These are phyloP conservation scores for Arvicanthis niloticus DNA, from an alignment of 2,113 vertebrate species.

Conservation along the genomic window DNA sequence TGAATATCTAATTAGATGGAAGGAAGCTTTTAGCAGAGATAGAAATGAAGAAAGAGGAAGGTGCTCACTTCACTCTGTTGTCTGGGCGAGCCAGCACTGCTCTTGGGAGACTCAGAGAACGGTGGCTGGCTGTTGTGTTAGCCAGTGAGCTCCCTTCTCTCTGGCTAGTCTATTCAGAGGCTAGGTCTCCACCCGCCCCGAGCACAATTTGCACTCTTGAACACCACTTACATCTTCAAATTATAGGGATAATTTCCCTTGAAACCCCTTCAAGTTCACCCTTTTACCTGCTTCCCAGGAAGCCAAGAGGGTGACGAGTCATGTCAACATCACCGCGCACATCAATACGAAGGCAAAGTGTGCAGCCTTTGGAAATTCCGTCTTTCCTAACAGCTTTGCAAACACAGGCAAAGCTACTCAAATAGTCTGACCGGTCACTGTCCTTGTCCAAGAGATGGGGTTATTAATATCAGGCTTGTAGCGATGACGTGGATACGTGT, in stretches of 20 bases:
- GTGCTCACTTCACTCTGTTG: background rate
- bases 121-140: background rate
- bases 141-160: background rate
- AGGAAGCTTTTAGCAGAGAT: slow-evolving; percentile 30
- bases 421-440: background rate
- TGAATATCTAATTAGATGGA: background rate
- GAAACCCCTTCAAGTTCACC: background rate
- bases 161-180: background rate
- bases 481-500: background rate
- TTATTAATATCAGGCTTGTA: background rate
- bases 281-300: slow-evolving; percentile 21
- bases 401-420: background rate
- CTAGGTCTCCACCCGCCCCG: background rate
- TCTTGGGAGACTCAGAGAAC: background rate
- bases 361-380: background rate
- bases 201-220: slow-evolving; percentile 27
- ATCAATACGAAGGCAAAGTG: background rate
- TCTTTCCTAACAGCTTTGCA: background rate
- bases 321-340: background rate
- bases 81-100: background rate
- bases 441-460: background rate
- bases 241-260: slow-evolving; percentile 12
- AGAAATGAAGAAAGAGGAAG: background rate
- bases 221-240: background rate
- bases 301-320: background rate